Evolutionary conservation across 1,140 invertebrate species (phyloP), one percentile per base, ranked within the genome.

Genomic region (Drosophila malerkotliana): DNA sequence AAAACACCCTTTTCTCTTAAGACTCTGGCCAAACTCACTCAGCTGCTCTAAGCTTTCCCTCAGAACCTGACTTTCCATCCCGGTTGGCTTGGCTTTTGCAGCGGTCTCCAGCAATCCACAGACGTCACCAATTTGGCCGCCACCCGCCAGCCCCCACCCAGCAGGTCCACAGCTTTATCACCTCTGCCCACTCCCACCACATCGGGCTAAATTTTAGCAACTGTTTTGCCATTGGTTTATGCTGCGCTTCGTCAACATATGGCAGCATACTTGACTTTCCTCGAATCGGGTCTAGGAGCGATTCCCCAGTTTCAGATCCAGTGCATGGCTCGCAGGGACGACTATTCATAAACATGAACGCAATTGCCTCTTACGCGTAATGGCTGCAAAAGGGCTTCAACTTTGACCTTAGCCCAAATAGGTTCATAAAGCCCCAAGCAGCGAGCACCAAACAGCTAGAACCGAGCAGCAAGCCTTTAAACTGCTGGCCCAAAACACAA

Each of bases 341-440:
- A 55, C 63, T 68, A 69, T 69, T 55, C 67, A 69, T 49, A 67
- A 49, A 74, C 59, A 69, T 45, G 63, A 41, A 66, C 52, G 47
- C 24, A 74, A 84, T 69, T 81, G 77, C 60, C 57, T 77, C 57
- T 77, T 59, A 51, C 51, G 57, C 39, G 60, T 53, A 74, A 68
- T 80, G 59, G 80, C 66, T 63, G 44, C 47, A 48, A 85, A 84
- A 74, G 67, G 63, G 74, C 69, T 82, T 85, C 81, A 85, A 85
- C 81, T 85, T 85, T 85, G 82, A 85, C 82, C 82, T 85, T 84
- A 77, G 74, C 81, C 72, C 73, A 76, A 85, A 85, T 80, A 62
- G 59, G 75, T 68, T 61, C 61, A 58, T 64, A 61, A 61, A 69
- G 45, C 37, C 66, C 39, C 48, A 39, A 64, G 72, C 77, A 64